Evolutionary conservation across 2,888 invertebrate species (phyloP), one percentile per base, ranked within the genome.

Genomic region (Branchipolynoe longqiensis): DNA sequence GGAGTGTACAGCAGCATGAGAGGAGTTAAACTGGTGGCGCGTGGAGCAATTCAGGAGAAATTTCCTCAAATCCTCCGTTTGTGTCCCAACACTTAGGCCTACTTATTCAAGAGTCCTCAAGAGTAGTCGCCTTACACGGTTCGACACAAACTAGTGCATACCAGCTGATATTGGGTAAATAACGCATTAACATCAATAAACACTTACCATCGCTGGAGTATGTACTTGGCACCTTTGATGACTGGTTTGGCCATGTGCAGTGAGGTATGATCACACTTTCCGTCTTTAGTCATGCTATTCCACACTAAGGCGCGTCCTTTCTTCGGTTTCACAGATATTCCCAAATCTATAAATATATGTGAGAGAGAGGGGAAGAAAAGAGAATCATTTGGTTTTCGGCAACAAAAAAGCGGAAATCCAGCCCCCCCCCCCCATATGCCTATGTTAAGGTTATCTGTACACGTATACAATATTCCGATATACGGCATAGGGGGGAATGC

Each of bases 311-410:
- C 83, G 14, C 83, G 83, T 1, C 83, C 83, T n/a, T 38, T 83
- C 64, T 83, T 83, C 0, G 83, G 83, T 31, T 83, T 83, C 38
- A 83, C 83, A 28, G 83, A 83, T 62, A 83, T 83, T 18, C 83
- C 83, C 14, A 83, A 41, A 0, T 83, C 83, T 83, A 41, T 4
- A 59, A 59, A 48, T 48, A 18, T 48, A 48, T 12, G 8, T 8
- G 8, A 48, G 8, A 12, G 18, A 48, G 48, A 48, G 48, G 18
- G 18, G 18, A 48, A 18, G 48, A 8, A 48, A 48, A 48, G n/a
- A n/a, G n/a, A n/a, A n/a, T n/a, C n/a, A n/a, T n/a, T n/a, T n/a
- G n/a, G n/a, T n/a, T n/a, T n/a, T n/a, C n/a, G n/a, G 48, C 18
- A 48, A 48, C 48, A 8, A 48, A 48, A n/a, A n/a, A n/a, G n/a